Base-by-base conservation (phyloP, 2,113 vertebrate genomes). In the Triplophysa dalaica region DNA sequence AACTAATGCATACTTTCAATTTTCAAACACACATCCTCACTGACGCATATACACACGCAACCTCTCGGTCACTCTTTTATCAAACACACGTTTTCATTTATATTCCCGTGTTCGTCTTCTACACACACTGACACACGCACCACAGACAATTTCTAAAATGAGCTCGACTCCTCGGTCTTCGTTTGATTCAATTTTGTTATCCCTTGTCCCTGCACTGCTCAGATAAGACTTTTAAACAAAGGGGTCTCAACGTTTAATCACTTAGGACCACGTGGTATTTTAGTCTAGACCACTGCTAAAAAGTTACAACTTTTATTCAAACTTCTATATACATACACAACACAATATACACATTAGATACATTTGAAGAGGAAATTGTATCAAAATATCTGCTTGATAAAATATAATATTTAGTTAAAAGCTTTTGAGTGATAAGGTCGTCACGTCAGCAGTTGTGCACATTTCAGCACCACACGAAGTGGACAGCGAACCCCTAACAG, bases 401-500 rank as follows among this genome's bases (percentile, higher is more conserved):
- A 24, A 22, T 41, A 16, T 19, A 1, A 26, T 16, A 5, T 70
- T n/a, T 7, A 60, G n/a, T 1, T 12, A 21, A 38, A 22, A 29
- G 52, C 26, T 60, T 38, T 12, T 29, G 45, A 73, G 52, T 17
- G 22, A 10, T n/a, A 16, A 7, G 24, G 70, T 11, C 17, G 38
- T 66, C 64, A 19, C 21, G 33, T 73, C 64, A n/a, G 50, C 7
- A 66, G 79, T 60, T 4, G 50, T 45, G 52, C 13, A 7, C 67
- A 41, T 43, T 73, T 83, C 82, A 84, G 82, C 74, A 77, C 69
- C 70, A 80, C 61, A 7, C 22, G 41, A 48, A 70, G 26, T 22
- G 85, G 82, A 86, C 77, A 82, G 69, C 69, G 76, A 61, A 43
- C 41, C 4, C 12, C 19, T 70, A 13, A 69, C n/a, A n/a, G 48